Percentiles rank a stretch among this genome's conserved stretches.
Evolutionary conservation across 2,113 vertebrate genomes (phyloP).

Genomic region (Ictalurus punctatus): DNA sequence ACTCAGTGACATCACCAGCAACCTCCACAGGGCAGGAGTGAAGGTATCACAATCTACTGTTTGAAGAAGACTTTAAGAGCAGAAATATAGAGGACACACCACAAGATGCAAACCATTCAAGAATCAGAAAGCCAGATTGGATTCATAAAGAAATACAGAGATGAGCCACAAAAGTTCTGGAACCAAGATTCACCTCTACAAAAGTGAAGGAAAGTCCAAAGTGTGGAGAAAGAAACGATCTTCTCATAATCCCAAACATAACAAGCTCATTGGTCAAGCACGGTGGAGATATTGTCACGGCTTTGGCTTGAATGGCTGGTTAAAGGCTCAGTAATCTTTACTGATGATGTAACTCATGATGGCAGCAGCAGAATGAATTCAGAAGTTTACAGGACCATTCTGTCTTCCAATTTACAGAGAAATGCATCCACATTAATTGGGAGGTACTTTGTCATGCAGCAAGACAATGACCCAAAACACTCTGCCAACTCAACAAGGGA

Average conservation of each 20-base stretch:
- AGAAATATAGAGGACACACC: not conserved
- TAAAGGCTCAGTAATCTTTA: not conserved
- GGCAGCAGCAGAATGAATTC: not conserved
- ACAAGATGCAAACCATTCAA: not conserved
- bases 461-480: not conserved
- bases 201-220: not conserved
- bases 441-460: not conserved
- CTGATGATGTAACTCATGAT: not conserved
- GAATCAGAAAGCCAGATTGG: not conserved
- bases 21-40: not conserved
- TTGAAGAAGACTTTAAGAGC: not conserved
- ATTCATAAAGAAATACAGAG: not conserved
- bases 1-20: not conserved
- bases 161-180: not conserved
- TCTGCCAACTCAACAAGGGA: not conserved
- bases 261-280: not conserved
- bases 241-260: not conserved
- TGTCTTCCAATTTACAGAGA: not conserved
- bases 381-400: not conserved
- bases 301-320: not conserved
- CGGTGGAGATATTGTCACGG: not conserved
- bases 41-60: not conserved
- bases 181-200: not conserved
- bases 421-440: too few relatives aligned
- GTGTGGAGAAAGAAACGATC: not conserved